Conservation (phyloP, 2,888 invertebrate genomes). For the Dugesia japonica region DNA sequence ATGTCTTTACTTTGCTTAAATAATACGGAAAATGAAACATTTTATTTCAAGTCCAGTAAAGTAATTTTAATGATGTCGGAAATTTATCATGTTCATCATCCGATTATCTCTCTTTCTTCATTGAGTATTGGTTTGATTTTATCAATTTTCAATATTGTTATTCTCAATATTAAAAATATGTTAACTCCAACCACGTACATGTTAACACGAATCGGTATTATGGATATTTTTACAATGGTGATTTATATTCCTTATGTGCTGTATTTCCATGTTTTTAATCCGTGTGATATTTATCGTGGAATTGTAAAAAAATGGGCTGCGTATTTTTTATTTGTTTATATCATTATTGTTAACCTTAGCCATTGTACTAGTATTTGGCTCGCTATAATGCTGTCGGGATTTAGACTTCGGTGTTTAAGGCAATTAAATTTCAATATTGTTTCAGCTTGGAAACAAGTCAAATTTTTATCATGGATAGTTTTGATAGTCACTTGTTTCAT, state of each 20-base stretch:
- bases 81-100: conserved; percentile 2
- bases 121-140: conserved; percentile 7
- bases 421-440: not conserved
- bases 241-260: not conserved
- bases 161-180: not conserved
- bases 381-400: not conserved
- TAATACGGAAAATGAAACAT: not conserved
- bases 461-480: conserved; percentile 6
- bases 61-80: not conserved
- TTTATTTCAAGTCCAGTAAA: not conserved
- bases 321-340: conserved; percentile 8
- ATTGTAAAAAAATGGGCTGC: not conserved
- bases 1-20: not conserved
- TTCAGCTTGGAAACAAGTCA: not conserved
- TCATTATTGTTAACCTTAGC: not conserved
- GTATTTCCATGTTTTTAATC: not conserved
- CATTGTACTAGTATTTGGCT: conserved; percentile 15
- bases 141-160: not conserved
- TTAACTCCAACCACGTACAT: not conserved
- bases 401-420: not conserved
- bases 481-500: not conserved
- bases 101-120: not conserved
- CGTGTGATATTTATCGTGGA: conserved; percentile 17
- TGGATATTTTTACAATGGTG: not conserved
- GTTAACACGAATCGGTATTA: not conserved